phyloP scores from a whole-genome alignment of 2,888 invertebrate species.

The Agrotis exclamationis region DNA sequence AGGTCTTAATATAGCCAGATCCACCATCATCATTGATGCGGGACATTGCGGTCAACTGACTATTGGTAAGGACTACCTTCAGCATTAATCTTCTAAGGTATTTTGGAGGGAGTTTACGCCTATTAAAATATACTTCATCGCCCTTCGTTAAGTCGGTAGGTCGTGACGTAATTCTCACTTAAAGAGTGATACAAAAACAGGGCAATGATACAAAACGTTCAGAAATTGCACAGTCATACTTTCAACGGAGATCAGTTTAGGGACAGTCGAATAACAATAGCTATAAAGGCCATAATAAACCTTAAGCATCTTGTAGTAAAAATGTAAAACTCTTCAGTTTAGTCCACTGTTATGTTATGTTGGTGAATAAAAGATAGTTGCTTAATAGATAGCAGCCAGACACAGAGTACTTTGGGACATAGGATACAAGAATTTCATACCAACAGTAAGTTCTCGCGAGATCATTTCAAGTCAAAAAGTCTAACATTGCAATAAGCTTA shows the following conservation, averaged over 20 bases:
- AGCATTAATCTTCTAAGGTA: conserved; percentile 12
- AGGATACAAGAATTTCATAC: no score
- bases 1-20: conserved; percentile 34
- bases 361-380: no score
- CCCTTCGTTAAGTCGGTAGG: conserved; percentile 4
- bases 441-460: no score
- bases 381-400: no score
- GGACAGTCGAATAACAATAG: background rate
- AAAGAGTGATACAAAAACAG: background rate
- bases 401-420: no score
- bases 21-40: conserved; percentile 33
- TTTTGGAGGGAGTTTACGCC: conserved; percentile 8
- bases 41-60: conserved; percentile 24
- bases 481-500: no score
- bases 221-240: background rate
- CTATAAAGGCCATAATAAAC: background rate
- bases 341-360: no score
- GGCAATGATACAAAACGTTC: background rate
- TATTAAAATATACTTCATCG: conserved; percentile 18
- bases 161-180: background rate
- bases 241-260: background rate
- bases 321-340: no score
- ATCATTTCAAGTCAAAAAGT: no score
- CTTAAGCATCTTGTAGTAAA: no score
- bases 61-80: conserved; percentile 2